These are phyloP conservation scores for Mythimna albipuncta DNA, from an alignment of 2,888 invertebrate genomes.

Conservation along the genomic window DNA sequence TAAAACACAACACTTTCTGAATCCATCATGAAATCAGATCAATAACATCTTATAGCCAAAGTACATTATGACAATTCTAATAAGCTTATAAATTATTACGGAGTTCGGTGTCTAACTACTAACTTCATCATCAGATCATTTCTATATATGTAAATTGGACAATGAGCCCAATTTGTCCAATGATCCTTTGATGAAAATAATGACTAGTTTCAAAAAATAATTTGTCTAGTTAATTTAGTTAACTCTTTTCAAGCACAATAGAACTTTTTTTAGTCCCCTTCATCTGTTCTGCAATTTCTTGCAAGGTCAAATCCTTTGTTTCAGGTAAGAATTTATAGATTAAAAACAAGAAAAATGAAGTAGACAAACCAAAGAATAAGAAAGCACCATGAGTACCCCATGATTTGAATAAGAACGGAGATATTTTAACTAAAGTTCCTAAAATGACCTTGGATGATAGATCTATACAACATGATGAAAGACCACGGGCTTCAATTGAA, in stretches of 20 bases:
- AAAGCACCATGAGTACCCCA: constrained; percentile 67
- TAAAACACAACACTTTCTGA: too few relatives aligned
- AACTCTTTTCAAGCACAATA: constrained; percentile 16
- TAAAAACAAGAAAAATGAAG: constrained; percentile 55
- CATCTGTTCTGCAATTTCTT: constrained; percentile 50
- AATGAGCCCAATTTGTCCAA: too few relatives aligned
- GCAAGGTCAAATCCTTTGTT: constrained; percentile 62
- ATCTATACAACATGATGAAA: constrained; percentile 55
- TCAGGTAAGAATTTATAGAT: constrained; percentile 68
- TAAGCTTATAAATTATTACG: not conserved
- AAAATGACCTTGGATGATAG: constrained; percentile 51
- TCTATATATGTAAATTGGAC: too few relatives aligned
- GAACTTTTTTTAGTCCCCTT: constrained; percentile 32
- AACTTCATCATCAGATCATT: too few relatives aligned
- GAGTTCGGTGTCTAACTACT: too few relatives aligned
- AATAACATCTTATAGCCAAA: too few relatives aligned
- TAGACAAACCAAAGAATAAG: constrained; percentile 64
- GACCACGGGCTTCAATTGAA: constrained; percentile 58
- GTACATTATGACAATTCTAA: not conserved
- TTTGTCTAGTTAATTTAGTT: not conserved
- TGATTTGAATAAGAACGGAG: constrained; percentile 62
- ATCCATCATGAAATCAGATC: too few relatives aligned
- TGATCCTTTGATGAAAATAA: not conserved
- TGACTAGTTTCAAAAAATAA: constrained; percentile 29
- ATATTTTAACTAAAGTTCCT: constrained; percentile 65